Evolutionary conservation across 2,113 vertebrate species (phyloP).

Genomic region (Micronycteris hirsuta): DNA sequence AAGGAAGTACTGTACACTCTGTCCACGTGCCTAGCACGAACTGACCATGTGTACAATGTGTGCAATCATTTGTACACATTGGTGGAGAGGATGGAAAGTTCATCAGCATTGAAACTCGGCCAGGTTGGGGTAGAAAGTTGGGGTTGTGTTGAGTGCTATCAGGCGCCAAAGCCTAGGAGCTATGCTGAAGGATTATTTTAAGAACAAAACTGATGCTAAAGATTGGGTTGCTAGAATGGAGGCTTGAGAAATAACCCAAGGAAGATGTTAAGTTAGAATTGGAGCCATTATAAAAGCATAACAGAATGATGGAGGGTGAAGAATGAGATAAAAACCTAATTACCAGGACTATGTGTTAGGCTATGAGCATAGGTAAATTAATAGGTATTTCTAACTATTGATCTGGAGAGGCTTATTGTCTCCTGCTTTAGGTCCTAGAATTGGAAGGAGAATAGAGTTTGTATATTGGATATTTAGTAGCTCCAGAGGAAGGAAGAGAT

Average conservation of each 20-base stretch:
- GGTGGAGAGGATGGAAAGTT: neutral
- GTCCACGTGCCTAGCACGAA: neutral
- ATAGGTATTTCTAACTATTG: neutral
- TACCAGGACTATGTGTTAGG: neutral
- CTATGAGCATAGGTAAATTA: neutral
- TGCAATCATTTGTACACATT: neutral
- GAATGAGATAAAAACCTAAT: neutral
- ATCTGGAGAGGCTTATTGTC: neutral
- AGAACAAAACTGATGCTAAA: neutral
- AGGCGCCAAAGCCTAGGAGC: neutral
- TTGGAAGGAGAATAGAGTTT: neutral
- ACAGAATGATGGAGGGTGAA: neutral
- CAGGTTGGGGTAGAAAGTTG: neutral
- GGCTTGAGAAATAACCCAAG: neutral
- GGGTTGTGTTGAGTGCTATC: neutral
- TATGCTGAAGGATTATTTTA: neutral
- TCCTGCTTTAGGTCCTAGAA: neutral
- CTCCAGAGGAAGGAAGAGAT: neutral
- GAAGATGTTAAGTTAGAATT: neutral
- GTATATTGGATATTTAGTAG: neutral
- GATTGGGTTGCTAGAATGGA: neutral
- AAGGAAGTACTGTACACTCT: neutral
- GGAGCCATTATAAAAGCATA: neutral
- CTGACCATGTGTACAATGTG: neutral
- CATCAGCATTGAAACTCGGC: neutral